Percentiles rank a stretch among this genome's conserved stretches.
Evolutionary conservation across 2,797 vertebrate genomes (phyloP).

Genomic region (Sebastes goodei): DNA sequence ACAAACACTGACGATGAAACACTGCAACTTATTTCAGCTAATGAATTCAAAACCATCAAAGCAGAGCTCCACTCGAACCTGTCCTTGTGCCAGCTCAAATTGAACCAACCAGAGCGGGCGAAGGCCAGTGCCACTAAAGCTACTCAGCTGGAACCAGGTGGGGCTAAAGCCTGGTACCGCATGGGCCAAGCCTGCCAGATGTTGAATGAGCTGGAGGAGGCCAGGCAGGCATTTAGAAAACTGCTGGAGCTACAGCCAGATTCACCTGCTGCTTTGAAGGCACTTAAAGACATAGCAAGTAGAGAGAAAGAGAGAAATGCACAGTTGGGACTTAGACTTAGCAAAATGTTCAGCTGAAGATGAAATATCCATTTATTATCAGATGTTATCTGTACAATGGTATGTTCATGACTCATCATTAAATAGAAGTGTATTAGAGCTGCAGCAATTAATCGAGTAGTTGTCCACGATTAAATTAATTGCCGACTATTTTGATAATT

Average conservation of each 20-base stretch:
- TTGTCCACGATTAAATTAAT: no score
- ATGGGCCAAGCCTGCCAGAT: constrained; percentile 87
- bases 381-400: not conserved
- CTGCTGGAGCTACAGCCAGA: constrained; percentile 87
- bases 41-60: constrained; percentile 76
- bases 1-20: constrained; percentile 16
- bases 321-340: constrained; percentile 85
- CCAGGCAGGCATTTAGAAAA: constrained; percentile 82
- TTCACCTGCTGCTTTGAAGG: constrained; percentile 84
- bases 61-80: constrained; percentile 89
- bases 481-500: no score
- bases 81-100: constrained; percentile 89
- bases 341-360: constrained; percentile 89
- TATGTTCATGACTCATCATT: not conserved
- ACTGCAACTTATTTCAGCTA: constrained; percentile 37
- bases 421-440: not conserved
- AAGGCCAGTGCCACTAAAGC: constrained; percentile 84
- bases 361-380: not conserved
- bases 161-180: constrained; percentile 89
- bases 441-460: no score
- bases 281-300: constrained; percentile 83
- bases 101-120: constrained; percentile 83
- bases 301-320: constrained; percentile 82
- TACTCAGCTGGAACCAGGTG: constrained; percentile 82
- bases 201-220: constrained; percentile 86